Percentiles rank a stretch among this genome's conserved stretches.
These are phyloP conservation scores for Tylochromis polylepis DNA, from an alignment of 2,113 vertebrate species.

Conservation along the genomic window DNA sequence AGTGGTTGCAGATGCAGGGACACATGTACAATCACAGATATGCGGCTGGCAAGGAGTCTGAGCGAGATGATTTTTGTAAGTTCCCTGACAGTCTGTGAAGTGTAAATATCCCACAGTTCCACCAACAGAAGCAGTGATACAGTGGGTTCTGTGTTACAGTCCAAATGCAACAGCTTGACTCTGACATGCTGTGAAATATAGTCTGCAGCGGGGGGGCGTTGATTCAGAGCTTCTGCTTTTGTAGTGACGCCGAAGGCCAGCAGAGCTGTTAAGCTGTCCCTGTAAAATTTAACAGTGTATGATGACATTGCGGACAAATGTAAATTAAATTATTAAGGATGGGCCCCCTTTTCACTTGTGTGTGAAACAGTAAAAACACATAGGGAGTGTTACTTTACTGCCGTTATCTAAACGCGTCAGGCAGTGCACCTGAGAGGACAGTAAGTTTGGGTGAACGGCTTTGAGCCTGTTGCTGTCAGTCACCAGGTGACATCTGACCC, in stretches of 20 bases:
- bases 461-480: conserved; percentile 64
- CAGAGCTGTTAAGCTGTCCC: conserved; percentile 31
- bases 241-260: conserved; percentile 5
- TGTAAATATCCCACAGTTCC: conserved; percentile 22
- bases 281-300: conserved; percentile 41
- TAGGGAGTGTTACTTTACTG: conserved; percentile 29
- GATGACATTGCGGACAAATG: conserved; percentile 57
- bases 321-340: conserved; percentile 28
- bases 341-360: background rate
- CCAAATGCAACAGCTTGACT: conserved; percentile 42
- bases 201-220: background rate
- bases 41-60: background rate
- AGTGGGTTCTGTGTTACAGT: conserved; percentile 28
- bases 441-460: conserved; percentile 16
- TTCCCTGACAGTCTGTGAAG: conserved; percentile 16
- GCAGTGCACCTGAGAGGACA: conserved; percentile 9
- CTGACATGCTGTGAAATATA: conserved; percentile 38
- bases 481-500: conserved; percentile 53
- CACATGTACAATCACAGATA: conserved; percentile 5
- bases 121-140: conserved; percentile 24
- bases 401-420: conserved; percentile 17
- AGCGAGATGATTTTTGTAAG: conserved; percentile 2
- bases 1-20: conserved; percentile 30
- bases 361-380: conserved; percentile 20
- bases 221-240: conserved; percentile 24